A percentile compares a stretch with the other conserved stretches of the same genome.
These are phyloP conservation scores for Cynoglossus semilaevis DNA, from an alignment of 2,113 vertebrate genomes.

Conservation along the genomic window DNA sequence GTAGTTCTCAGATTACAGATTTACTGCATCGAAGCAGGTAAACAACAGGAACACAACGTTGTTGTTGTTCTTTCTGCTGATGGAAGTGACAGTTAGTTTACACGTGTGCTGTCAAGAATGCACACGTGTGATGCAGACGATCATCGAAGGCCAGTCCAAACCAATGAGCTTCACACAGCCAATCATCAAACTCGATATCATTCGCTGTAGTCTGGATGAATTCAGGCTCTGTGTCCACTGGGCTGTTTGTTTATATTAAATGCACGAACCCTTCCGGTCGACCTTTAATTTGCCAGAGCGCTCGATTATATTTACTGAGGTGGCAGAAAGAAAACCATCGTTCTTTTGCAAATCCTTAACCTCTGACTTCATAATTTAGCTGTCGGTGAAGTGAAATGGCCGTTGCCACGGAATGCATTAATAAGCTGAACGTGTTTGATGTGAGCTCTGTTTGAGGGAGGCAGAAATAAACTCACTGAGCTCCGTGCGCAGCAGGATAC, in stretches of 20 bases:
- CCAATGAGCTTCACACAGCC: slow-evolving; percentile 33
- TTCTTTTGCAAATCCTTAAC: slow-evolving; percentile 1
- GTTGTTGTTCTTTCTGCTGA: slow-evolving; percentile 8
- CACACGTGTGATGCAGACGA: slow-evolving; percentile 42
- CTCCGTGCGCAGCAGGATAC: too few relatives aligned
- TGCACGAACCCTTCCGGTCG: slow-evolving; percentile 24
- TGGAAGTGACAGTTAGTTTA: slow-evolving; percentile 33
- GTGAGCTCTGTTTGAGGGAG: too few relatives aligned
- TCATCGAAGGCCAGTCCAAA: slow-evolving; percentile 10
- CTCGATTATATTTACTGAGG: slow-evolving; percentile 7
- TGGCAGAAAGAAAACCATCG: slow-evolving; percentile 4
- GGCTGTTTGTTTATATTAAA: slow-evolving; percentile 10
- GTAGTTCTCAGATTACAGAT: too few relatives aligned
- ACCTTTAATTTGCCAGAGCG: slow-evolving; percentile 1
- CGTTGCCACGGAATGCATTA: too few relatives aligned
- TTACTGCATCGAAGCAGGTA: neutral
- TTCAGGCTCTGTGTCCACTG: neutral
- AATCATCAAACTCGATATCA: slow-evolving; percentile 18
- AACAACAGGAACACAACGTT: neutral
- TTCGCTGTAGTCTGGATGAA: slow-evolving; percentile 8
- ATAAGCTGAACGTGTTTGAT: too few relatives aligned
- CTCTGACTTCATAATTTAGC: too few relatives aligned
- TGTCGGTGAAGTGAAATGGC: too few relatives aligned
- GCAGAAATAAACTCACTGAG: too few relatives aligned
- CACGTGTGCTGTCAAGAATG: slow-evolving; percentile 16